Base-by-base conservation (phyloP, 2,888 invertebrate genomes). In the Sinhomidia bicolor region DNA sequence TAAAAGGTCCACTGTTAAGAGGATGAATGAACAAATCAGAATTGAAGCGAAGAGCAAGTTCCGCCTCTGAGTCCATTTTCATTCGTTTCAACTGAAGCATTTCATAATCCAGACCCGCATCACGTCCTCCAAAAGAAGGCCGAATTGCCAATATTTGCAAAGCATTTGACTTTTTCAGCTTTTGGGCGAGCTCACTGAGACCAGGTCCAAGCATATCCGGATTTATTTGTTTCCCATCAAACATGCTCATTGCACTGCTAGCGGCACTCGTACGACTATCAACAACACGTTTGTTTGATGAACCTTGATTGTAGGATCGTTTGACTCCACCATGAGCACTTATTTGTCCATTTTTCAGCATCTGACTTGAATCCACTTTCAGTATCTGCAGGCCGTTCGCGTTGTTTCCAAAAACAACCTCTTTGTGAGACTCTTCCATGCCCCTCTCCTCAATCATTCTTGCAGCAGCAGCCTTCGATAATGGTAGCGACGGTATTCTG, bases 101-200 rank as follows among this genome's bases (percentile, higher is more conserved):
- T 7, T 84, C 84, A 10, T 78, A 79, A 32, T 88, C 88, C 76
- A 74, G 3, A 2, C 82, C 83, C n/a, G 17, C 36, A 51, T 84
- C 84, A 10, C 88, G 4, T 5, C 62, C 44, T 14, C 74, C 86
- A 41, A 79, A 57, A 20, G 47, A 80, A 7, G 92, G 91, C 12
- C 90, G 89, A 71, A 92, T 91, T 12, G 92, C 91, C 4, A 91
- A 81, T 54, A 92, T 92, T 87, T 91, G 91, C 12, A 92, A 82
- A 5, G 92, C 91, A 87, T 92, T 92, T 1, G 91, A 91, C 78
- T 89, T 90, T 68, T 91, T 91, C 84, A 92, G 62, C 57, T 92
- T 92, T 26, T 91, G 91, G 7, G 92, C 92, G 12, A 92, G 83
- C 79, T 92, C 91, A 76, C 88, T 90, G 14, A 92, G 62, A 0